phyloP scores from a whole-genome alignment of 1,140 invertebrate species.

The Drosophila suzukii region DNA sequence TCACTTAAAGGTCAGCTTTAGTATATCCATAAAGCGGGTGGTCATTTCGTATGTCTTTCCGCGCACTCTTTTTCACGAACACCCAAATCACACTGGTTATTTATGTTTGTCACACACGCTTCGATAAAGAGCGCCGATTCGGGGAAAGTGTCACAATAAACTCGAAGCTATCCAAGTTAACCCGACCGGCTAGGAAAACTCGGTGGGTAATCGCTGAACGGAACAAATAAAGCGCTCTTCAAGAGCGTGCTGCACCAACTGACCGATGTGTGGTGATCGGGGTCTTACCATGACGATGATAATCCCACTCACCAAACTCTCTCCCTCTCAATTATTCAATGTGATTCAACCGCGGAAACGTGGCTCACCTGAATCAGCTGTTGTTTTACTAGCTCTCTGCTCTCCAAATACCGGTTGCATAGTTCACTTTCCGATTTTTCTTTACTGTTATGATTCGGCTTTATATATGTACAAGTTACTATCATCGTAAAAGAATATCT shows the following conservation, averaged over 20 bases:
- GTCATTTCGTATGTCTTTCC: constrained; percentile 40
- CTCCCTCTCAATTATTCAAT: background rate
- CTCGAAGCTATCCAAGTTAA: constrained; percentile 17
- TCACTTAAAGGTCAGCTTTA: constrained; percentile 77
- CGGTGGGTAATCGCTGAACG: background rate
- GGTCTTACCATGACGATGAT: constrained; percentile 5
- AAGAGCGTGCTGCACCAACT: constrained; percentile 52
- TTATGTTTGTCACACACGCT: constrained; percentile 7
- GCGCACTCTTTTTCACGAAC: constrained; percentile 19
- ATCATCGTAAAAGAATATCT: background rate
- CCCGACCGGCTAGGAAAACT: constrained; percentile 11
- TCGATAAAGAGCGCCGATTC: constrained; percentile 14
- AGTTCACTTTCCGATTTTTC: background rate
- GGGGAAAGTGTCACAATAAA: constrained; percentile 54
- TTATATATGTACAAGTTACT: background rate
- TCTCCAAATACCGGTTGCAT: constrained; percentile 27
- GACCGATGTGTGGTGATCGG: constrained; percentile 45
- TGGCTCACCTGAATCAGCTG: constrained; percentile 15
- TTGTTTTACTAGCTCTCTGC: background rate
- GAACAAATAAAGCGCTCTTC: constrained; percentile 23
- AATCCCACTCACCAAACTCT: background rate
- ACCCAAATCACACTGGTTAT: constrained; percentile 15
- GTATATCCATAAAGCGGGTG: constrained; percentile 65
- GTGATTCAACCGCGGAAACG: background rate
- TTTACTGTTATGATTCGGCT: constrained; percentile 2